Evolutionary conservation across 2,888 invertebrate genomes (phyloP).

Genomic region (Drosophila histrio): DNA sequence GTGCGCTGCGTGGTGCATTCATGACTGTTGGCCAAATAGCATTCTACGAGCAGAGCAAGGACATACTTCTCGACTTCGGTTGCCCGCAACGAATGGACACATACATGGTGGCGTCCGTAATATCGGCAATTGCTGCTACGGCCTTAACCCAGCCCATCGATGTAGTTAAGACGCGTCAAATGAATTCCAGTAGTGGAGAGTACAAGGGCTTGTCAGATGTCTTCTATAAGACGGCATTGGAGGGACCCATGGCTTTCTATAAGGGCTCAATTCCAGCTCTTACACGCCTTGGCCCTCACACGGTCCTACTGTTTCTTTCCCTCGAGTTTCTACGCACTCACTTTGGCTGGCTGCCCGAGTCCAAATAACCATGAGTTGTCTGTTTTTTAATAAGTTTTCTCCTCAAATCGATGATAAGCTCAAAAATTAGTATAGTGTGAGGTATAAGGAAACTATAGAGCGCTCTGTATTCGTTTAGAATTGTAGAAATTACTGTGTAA

Average conservation of each 20-base stretch:
- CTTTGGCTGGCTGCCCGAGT: constrained; percentile 86
- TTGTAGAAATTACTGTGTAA: background rate
- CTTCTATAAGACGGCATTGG: constrained; percentile 90
- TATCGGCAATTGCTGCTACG: constrained; percentile 87
- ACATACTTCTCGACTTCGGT: constrained; percentile 87
- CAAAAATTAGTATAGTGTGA: background rate
- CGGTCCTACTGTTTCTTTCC: constrained; percentile 96
- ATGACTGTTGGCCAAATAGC: constrained; percentile 99
- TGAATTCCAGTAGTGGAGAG: constrained; percentile 97
- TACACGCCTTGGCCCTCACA: constrained; percentile 97
- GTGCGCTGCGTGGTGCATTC: constrained; percentile 93
- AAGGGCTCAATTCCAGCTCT: constrained; percentile 98
- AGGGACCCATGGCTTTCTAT: constrained; percentile 96
- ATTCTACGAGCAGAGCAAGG: constrained; percentile 95
- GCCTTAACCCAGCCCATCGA: constrained; percentile 96
- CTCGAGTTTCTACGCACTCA: constrained; percentile 95
- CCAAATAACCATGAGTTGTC: background rate
- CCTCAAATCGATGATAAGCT: background rate
- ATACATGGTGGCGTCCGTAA: constrained; percentile 94
- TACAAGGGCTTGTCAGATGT: constrained; percentile 90
- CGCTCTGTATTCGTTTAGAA: background rate
- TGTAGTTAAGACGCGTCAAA: constrained; percentile 97
- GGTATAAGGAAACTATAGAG: background rate
- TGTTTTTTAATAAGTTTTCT: background rate
- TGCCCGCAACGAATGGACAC: constrained; percentile 92